Evolutionary conservation across 2,113 vertebrate species (phyloP), one percentile per base, ranked within the genome.

Genomic region (Cariama cristata): DNA sequence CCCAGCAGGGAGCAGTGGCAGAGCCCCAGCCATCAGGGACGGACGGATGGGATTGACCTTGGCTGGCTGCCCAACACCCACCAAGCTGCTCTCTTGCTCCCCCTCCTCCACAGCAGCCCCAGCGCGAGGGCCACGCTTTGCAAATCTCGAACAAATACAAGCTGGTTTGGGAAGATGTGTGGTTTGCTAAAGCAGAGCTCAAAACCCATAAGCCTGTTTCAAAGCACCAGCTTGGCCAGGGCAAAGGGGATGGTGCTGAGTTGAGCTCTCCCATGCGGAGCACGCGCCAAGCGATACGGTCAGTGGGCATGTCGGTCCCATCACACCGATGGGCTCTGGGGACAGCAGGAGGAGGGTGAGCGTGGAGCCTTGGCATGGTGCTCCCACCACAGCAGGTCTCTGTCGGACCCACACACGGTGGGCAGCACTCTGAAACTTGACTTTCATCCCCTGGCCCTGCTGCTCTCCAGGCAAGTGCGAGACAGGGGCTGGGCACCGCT

Each of bases 251-350:
- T 5, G 24, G 23, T 12, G 45, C 66, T 26, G 55, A 62, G 35
- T 56, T 45, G 79, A 38, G 60, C 9, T n/a, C 17, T 7, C 22
- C 56, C 60, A 24, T 0, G 7, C 1, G 3, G 81, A 56, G 32
- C 16, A 38, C 38, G 55, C 0, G 0, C 53, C 2, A 2, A 66
- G 42, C 24, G 24, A 28, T 0, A 2, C 0, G 2, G 50, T 30
- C 47, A 58, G 17, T 3, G 14, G 35, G 40, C 20, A 50, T 3
- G 0, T 24, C 4, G 2, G 40, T 24, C 23, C 22, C 35, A 3
- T 6, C 3, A 2, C 21, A 60, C 56, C 4, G 1, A 58, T 23
- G 28, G 47, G 24, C 50, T 77, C n/a, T 32, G 45, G 14, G 64
- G 14, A 38, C 0, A 0, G 62, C 22, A 67, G 66, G 18, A 75